These are phyloP conservation scores for Meloidogyne hapla DNA, from an alignment of 1,140 invertebrate genomes.

Conservation along the genomic window DNA sequence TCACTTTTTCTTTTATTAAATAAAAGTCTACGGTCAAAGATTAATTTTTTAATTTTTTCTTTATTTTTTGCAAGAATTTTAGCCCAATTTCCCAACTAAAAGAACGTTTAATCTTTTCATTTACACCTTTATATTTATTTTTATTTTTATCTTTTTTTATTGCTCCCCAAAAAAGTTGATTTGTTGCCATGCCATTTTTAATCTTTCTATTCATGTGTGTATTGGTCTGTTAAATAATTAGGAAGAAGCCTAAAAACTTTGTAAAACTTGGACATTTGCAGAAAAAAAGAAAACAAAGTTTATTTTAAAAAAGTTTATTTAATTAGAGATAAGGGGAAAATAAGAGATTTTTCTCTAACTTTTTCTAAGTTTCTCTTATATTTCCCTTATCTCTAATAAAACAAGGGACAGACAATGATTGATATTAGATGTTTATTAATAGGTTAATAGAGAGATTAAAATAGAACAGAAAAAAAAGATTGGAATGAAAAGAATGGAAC, in stretches of 20 bases:
- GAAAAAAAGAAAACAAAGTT: not conserved
- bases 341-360: not conserved
- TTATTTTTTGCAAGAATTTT: too few relatives aligned
- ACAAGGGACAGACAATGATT: not conserved
- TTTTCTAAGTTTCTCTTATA: not conserved
- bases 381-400: not conserved
- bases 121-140: too few relatives aligned
- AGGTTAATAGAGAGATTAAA: not conserved
- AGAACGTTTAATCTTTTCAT: too few relatives aligned
- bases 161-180: not conserved
- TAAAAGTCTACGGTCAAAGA: too few relatives aligned
- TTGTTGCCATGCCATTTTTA: not conserved
- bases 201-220: not conserved
- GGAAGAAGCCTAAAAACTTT: not conserved
- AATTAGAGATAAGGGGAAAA: not conserved
- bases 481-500: not conserved
- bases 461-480: not conserved
- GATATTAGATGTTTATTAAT: not conserved
- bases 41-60: too few relatives aligned
- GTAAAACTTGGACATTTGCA: not conserved
- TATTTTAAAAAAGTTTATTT: not conserved
- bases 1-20: too few relatives aligned
- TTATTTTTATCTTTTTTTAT: too few relatives aligned
- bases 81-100: too few relatives aligned
- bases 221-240: not conserved